Evolutionary conservation across 1,140 invertebrate species (phyloP).

Genomic region (Tetramorium alpestre): DNA sequence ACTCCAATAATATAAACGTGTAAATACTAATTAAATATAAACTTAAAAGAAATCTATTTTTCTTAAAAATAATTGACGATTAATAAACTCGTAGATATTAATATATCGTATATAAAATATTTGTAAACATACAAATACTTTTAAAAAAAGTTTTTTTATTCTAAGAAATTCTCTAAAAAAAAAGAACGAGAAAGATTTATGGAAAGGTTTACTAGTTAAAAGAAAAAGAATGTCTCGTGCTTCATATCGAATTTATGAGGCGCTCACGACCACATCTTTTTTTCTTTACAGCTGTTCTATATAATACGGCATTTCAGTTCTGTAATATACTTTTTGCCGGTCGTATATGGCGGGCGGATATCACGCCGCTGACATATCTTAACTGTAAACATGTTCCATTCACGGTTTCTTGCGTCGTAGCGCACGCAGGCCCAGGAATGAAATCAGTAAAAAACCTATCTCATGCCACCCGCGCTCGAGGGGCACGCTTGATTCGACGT

Average conservation of each 20-base stretch:
- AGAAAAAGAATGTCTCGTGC: constrained; percentile 19
- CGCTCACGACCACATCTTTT: constrained; percentile 18
- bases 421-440: constrained; percentile 15
- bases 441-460: constrained; percentile 60
- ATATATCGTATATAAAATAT: neutral
- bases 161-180: neutral
- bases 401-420: constrained; percentile 49
- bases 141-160: neutral
- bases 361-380: constrained; percentile 57
- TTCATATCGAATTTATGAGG: constrained; percentile 33
- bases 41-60: neutral
- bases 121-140: neutral
- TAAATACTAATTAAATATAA: neutral
- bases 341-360: constrained; percentile 30
- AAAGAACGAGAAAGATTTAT: constrained; percentile 6
- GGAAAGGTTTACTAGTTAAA: neutral
- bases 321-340: constrained; percentile 41
- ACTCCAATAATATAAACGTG: neutral
- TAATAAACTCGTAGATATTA: neutral
- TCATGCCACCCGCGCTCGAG: constrained; percentile 57
- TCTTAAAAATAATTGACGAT: neutral
- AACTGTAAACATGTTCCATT: constrained; percentile 60
- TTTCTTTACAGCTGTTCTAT: constrained; percentile 11
- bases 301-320: constrained; percentile 40
- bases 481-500: constrained; percentile 61